Conservation (phyloP, 2,888 invertebrate genomes). For the Cyaniris semiargus region DNA sequence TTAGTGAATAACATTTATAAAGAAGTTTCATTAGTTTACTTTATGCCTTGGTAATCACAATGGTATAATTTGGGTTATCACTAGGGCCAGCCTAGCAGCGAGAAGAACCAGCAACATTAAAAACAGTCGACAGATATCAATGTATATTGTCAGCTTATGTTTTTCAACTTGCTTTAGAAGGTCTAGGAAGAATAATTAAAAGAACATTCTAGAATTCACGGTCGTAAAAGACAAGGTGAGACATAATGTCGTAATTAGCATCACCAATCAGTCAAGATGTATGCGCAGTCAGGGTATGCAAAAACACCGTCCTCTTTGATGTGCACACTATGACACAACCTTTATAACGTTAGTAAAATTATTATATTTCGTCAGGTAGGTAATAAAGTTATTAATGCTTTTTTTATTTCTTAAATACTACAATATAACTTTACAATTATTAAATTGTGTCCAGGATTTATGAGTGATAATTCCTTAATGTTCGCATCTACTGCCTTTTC, state of each 20-base stretch:
- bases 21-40: too few species aligned
- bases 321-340: slow-evolving; percentile 48
- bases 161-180: not conserved
- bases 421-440: not conserved
- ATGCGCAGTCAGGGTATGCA: slow-evolving; percentile 50
- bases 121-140: too few species aligned
- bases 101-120: too few species aligned
- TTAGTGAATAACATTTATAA: too few species aligned
- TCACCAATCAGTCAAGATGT: slow-evolving; percentile 43
- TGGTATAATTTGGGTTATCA: too few species aligned
- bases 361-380: not conserved
- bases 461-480: too few species aligned
- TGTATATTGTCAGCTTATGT: too few species aligned
- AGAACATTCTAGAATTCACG: not conserved
- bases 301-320: slow-evolving; percentile 50
- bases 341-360: not conserved
- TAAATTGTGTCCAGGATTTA: too few species aligned
- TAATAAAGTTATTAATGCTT: not conserved
- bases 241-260: slow-evolving; percentile 41
- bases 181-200: not conserved
- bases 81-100: too few species aligned
- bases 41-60: too few species aligned
- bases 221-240: not conserved
- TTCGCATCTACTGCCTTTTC: too few species aligned
- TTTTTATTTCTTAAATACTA: not conserved